Evolutionary conservation across 2,888 invertebrate species (phyloP), one percentile per base, ranked within the genome.

Genomic region (Bruchidius siliquastri): DNA sequence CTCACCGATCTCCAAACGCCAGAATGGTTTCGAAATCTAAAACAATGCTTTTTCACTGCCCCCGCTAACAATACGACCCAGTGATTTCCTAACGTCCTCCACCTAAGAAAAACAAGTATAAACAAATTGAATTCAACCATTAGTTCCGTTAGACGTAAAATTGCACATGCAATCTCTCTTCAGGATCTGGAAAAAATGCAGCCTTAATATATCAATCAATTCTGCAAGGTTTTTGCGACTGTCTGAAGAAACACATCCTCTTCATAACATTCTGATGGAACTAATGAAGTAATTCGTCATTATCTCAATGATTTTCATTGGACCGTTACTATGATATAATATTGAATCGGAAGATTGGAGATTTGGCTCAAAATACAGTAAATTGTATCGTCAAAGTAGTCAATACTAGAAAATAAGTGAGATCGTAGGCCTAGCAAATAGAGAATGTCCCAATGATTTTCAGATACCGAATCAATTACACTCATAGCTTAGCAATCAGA

Each of bases 131-230:
- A 68, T 68, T 32, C n/a, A 73, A 67, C 71, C 49, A 72, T 74
- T 71, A 74, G 72, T 74, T 74, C 72, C 72, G 70, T 68, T 74
- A 72, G 70, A 74, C 30, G 49, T 68, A 67, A 74, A 72, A 70
- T 74, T 74, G 70, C 74, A 74, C 70, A 72, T 72, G 72, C 32
- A 49, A 72, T 70, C 70, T 73, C 70, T 72, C 70, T 74, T 70
- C 10, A 69, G 72, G 22, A 72, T 72, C 66, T 71, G 22, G 2
- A 74, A 72, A 74, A 69, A 73, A 67, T 73, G 73, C 73, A 67
- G 49, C 71, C 73, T 71, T 66, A 71, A 71, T 73, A 73, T 71
- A 74, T 74, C 72, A 74, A 69, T 72, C 74, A 71, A 22, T 22
- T 22, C 20, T 30, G 6, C 10, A 70, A 22, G 20, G 21, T 70